Base-by-base conservation (phyloP, 1,140 invertebrate species). In the Lasioglossum baleicum region DNA sequence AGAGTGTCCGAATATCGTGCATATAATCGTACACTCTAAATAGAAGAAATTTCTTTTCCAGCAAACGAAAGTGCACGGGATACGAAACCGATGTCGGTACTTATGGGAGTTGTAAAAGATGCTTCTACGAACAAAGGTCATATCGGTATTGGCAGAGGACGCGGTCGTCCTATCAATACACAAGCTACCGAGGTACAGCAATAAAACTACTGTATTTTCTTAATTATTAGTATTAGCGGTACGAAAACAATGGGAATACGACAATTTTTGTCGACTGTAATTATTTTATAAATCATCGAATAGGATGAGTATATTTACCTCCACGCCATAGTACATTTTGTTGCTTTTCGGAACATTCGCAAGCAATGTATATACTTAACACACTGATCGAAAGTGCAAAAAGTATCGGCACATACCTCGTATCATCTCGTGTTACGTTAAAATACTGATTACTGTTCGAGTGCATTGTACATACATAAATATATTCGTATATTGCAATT, bases 171-270 rank as follows among this genome's bases (percentile, higher is more conserved):
- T 76, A 61, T 86, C 69, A 84, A 83, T 86, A 75, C 85, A 78
- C 90, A 91, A 81, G 76, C 84, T 72, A 88, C 88, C 86, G 92
- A 93, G 92, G 92, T 93, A 93, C 86, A 92, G 60, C 81, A 87
- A 70, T 88, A 89, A 84, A 81, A n/a, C 66, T 79, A 67, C 60
- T 20, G 65, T 71, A 44, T 64, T 77, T 60, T 58, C 10, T 48
- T 48, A 11, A 48, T 48, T 58, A 66, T 17, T 31, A n/a, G 68
- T 20, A 22, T 3, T 48, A 15, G 5, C 42, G 2, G 58, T 70
- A 80, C 15, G 68, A 7, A 44, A 2, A 66, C 48, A 66, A 20
- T 13, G 65, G 5, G 70, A 40, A 56, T 60, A 15, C 2, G 42
- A 53, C 63, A 63, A 4, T 61, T 65, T 66, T 60, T 82, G 35